Conservation (phyloP, 2,797 vertebrate species). For the Schizopygopsis malacanthus region DNA sequence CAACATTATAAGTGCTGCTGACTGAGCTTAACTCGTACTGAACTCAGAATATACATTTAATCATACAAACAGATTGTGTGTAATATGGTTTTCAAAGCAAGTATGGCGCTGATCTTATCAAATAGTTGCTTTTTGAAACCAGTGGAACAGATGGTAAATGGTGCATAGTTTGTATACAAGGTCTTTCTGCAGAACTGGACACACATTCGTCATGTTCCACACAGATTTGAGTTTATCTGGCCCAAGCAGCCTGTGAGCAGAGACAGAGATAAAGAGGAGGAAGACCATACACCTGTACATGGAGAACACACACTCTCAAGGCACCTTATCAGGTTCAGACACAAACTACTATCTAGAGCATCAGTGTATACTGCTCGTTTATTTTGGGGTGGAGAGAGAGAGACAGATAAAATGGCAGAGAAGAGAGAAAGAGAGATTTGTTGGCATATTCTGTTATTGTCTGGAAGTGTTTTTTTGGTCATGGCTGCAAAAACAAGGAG, state of each 20-base stretch:
- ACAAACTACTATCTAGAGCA: constrained; percentile 36
- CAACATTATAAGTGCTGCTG: neutral
- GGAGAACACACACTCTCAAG: constrained; percentile 39
- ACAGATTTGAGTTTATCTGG: constrained; percentile 75
- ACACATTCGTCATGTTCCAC: constrained; percentile 51
- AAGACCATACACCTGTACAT: constrained; percentile 43
- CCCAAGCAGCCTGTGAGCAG: constrained; percentile 74
- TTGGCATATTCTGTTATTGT: constrained; percentile 20
- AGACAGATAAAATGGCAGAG: constrained; percentile 21
- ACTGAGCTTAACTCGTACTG: neutral
- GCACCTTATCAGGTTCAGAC: constrained; percentile 41
- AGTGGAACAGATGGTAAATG: neutral
- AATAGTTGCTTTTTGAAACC: constrained; percentile 29
- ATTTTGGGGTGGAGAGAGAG: constrained; percentile 50
- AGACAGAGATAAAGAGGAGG: constrained; percentile 74
- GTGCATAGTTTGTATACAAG: neutral
- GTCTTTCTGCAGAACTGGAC: constrained; percentile 60
- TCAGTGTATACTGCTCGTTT: constrained; percentile 40
- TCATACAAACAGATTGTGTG: constrained; percentile 13
- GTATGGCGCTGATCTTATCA: neutral
- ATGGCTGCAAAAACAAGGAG: constrained; percentile 37
- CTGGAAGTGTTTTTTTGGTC: constrained; percentile 5
- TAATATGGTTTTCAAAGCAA: constrained; percentile 19
- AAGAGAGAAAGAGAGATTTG: constrained; percentile 44
- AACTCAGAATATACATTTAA: constrained; percentile 14